phyloP scores from a whole-genome alignment of 2,797 vertebrate species.

The Lepilemur septentrionalis region DNA sequence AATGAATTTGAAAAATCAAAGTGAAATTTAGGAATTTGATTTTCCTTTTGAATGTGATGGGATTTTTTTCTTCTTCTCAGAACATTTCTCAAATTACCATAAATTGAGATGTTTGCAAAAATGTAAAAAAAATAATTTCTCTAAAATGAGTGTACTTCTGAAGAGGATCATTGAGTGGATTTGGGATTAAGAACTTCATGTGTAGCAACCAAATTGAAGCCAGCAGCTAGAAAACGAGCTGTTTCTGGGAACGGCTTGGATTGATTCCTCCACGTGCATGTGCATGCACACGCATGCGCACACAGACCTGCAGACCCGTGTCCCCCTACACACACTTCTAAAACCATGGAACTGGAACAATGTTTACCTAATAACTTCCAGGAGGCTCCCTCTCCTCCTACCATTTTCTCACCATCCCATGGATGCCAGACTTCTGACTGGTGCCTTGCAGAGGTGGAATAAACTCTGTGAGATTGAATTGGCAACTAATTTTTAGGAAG shows the following conservation, averaged over 20 bases:
- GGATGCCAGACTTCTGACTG: conserved; percentile 62
- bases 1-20: conserved; percentile 45
- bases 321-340: background rate
- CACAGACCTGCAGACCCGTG: background rate
- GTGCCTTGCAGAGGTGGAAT: conserved; percentile 56
- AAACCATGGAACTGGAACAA: background rate
- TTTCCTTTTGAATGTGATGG: conserved; percentile 22
- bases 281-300: background rate
- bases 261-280: background rate
- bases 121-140: background rate
- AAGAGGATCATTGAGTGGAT: background rate
- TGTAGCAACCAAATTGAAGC: background rate
- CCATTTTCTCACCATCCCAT: conserved; percentile 66
- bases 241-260: background rate
- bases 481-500: conserved; percentile 50
- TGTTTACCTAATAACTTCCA: conserved; percentile 39
- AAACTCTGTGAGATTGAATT: conserved; percentile 65
- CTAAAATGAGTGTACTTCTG: background rate
- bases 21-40: background rate
- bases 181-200: background rate
- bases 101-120: conserved; percentile 25
- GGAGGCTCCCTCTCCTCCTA: conserved; percentile 51
- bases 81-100: conserved; percentile 13
- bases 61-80: background rate
- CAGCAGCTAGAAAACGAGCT: background rate